These are phyloP conservation scores for Chaunax sp. DNA, from an alignment of 2,797 vertebrate genomes.

Conservation along the genomic window DNA sequence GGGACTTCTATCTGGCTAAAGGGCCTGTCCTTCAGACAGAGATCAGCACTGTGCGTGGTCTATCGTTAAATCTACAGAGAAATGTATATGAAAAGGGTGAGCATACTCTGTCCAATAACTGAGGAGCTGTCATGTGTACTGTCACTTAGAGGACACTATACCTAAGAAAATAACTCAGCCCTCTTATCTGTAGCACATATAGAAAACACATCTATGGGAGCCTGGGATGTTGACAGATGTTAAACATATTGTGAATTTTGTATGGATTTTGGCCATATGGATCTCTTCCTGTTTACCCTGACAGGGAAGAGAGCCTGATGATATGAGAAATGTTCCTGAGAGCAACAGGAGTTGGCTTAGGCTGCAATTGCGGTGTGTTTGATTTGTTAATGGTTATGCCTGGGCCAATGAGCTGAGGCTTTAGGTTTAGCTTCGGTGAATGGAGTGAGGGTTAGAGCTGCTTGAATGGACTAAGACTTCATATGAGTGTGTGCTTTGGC, in stretches of 20 bases:
- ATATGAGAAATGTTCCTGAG: slow-evolving; percentile 26
- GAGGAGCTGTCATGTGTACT: slow-evolving; percentile 21
- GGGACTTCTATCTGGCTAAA: slow-evolving; percentile 25
- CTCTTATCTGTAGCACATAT: slow-evolving; percentile 8
- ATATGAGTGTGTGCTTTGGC: slow-evolving; percentile 46
- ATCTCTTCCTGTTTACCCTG: slow-evolving; percentile 29
- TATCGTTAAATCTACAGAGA: slow-evolving; percentile 29
- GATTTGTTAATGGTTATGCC: slow-evolving; percentile 37
- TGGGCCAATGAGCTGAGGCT: slow-evolving; percentile 37
- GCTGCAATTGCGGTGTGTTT: slow-evolving; percentile 20
- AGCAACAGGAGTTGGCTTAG: slow-evolving; percentile 35
- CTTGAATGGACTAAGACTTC: slow-evolving; percentile 13
- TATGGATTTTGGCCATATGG: slow-evolving; percentile 35
- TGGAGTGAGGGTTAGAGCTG: slow-evolving; percentile 25
- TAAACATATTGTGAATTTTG: slow-evolving; percentile 43
- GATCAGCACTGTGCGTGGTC: slow-evolving; percentile 10
- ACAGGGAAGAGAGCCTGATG: slow-evolving; percentile 18
- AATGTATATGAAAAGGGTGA: slow-evolving; percentile 18
- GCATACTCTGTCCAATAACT: slow-evolving; percentile 9
- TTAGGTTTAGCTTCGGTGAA: slow-evolving; percentile 28
- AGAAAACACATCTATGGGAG: slow-evolving; percentile 31
- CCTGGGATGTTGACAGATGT: slow-evolving; percentile 44
- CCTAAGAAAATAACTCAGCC: slow-evolving; percentile 5
- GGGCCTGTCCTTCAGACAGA: slow-evolving; percentile 14
- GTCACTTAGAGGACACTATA: slow-evolving; percentile 24